Evolutionary conservation across 2,113 vertebrate genomes (phyloP).

Genomic region (Gobius niger): DNA sequence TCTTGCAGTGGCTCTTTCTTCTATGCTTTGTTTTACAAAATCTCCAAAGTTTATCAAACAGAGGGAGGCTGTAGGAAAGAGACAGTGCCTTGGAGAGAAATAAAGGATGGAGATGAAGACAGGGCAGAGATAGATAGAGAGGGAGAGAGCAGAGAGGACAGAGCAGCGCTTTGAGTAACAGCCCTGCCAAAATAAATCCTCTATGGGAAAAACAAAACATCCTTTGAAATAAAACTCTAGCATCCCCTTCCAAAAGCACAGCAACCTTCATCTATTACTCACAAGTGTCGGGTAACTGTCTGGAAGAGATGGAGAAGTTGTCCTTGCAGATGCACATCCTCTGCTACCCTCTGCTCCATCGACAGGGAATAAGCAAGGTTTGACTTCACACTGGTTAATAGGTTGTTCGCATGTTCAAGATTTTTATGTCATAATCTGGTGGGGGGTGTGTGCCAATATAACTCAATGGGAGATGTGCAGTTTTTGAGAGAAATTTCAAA

Average conservation of each 20-base stretch:
- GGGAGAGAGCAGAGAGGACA: constrained; percentile 57
- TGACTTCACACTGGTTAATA: too few species aligned
- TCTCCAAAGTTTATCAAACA: constrained; percentile 70
- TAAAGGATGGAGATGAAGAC: constrained; percentile 64
- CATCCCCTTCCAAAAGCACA: constrained; percentile 62
- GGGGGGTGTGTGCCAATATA: too few species aligned
- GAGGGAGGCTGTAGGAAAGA: constrained; percentile 50
- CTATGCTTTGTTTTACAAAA: constrained; percentile 70
- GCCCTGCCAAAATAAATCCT: constrained; percentile 71
- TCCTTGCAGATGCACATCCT: constrained; percentile 61
- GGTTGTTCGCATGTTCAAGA: too few species aligned
- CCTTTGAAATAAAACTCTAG: constrained; percentile 71
- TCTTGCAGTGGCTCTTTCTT: constrained; percentile 48
- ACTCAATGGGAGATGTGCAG: too few species aligned
- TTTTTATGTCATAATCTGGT: too few species aligned
- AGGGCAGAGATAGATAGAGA: constrained; percentile 66
- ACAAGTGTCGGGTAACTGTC: constrained; percentile 69
- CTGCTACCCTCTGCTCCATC: constrained; percentile 32
- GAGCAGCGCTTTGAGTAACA: constrained; percentile 67
- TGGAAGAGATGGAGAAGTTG: constrained; percentile 61
- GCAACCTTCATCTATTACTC: constrained; percentile 71
- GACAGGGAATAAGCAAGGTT: constrained; percentile 15
- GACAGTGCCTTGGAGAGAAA: constrained; percentile 56
- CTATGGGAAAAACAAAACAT: constrained; percentile 70
- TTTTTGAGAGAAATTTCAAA: too few species aligned